Conservation (phyloP, 2,797 vertebrate genomes). For the Falco peregrinus region DNA sequence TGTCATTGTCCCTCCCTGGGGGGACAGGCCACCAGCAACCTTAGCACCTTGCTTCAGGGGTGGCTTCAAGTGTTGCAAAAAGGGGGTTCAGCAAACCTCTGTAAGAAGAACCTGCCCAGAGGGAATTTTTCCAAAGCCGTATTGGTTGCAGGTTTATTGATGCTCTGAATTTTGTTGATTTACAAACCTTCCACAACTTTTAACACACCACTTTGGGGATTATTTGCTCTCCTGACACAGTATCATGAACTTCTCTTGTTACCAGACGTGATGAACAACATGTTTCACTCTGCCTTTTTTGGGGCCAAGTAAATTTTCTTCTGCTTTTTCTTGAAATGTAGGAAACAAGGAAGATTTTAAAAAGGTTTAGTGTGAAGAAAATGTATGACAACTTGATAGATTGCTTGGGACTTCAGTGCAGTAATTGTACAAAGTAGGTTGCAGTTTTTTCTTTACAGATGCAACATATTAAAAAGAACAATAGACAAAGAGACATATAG, state of each 20-base stretch:
- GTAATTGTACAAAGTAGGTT: constrained; percentile 53
- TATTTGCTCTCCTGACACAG: not conserved
- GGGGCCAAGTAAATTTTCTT: constrained; percentile 17
- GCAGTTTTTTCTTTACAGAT: constrained; percentile 17
- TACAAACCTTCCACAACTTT: not conserved
- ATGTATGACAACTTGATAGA: constrained; percentile 53
- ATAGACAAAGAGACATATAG: constrained; percentile 20
- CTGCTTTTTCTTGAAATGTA: constrained; percentile 19
- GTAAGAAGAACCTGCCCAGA: not conserved
- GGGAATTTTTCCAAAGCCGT: not conserved
- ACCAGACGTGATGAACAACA: not conserved
- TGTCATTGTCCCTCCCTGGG: not conserved
- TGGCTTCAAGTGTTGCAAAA: not conserved
- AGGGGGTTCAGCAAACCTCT: not conserved
- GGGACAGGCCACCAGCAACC: not conserved
- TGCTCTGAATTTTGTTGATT: not conserved
- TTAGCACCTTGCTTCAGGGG: not conserved
- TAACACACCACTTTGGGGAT: not conserved
- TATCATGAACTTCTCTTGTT: constrained; percentile 32
- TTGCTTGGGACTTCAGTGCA: constrained; percentile 30
- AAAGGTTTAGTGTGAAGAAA: constrained; percentile 45
- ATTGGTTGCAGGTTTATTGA: not conserved
- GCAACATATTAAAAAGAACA: constrained; percentile 42
- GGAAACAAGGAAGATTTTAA: not conserved
- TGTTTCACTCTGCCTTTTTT: not conserved